Evolutionary conservation across 2,797 vertebrate species (phyloP).

Genomic region (Limosa lapponica): DNA sequence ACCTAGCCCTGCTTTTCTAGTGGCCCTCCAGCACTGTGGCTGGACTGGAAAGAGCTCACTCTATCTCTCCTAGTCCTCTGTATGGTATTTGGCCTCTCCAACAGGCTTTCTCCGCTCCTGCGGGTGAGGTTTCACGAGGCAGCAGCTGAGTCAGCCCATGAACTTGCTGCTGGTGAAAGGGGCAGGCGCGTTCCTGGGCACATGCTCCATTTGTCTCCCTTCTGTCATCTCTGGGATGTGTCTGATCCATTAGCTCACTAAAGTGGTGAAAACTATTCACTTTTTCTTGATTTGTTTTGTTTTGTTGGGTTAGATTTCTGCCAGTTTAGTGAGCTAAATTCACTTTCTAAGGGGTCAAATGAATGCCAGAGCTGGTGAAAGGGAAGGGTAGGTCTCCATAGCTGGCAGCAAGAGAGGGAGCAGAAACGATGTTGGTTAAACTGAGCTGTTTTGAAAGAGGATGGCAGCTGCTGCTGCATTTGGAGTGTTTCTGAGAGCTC

Average conservation of each 20-base stretch:
- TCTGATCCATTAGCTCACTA: constrained; percentile 36
- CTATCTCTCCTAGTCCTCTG: neutral
- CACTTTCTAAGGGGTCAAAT: constrained; percentile 24
- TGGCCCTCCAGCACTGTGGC: neutral
- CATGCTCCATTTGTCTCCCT: constrained; percentile 38
- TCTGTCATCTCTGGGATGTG: constrained; percentile 49
- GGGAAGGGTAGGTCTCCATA: constrained; percentile 21
- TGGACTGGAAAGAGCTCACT: neutral
- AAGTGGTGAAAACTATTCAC: constrained; percentile 69
- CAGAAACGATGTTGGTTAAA: neutral
- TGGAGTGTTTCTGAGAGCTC: neutral
- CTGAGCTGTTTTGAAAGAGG: neutral
- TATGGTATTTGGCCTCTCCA: neutral
- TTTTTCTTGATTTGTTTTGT: constrained; percentile 58
- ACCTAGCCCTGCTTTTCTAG: neutral
- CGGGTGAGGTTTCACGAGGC: neutral
- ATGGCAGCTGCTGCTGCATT: neutral
- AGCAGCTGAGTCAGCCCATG: neutral
- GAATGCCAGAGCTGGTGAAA: constrained; percentile 45
- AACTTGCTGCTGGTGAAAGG: constrained; percentile 44
- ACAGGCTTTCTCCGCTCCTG: neutral
- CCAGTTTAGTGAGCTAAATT: constrained; percentile 46
- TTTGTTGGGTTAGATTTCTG: constrained; percentile 37
- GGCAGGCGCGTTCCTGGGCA: neutral
- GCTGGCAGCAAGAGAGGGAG: neutral